phyloP scores from a whole-genome alignment of 2,888 invertebrate species.

The Eupeodes latifasciatus region DNA sequence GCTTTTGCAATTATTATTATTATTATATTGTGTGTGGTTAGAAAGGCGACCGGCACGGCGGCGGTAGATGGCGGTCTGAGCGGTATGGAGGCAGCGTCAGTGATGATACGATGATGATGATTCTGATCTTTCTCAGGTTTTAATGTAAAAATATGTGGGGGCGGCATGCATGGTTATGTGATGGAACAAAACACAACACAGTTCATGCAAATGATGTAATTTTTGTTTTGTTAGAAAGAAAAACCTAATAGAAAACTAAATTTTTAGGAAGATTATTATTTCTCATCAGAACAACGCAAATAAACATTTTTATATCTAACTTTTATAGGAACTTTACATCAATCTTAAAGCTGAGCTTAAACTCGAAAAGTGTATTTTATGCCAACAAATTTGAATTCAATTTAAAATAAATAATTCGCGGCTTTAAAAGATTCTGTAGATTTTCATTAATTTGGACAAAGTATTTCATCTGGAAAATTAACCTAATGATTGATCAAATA shows the following conservation, averaged over 20 bases:
- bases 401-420: too few species aligned
- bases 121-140: conserved; percentile 46
- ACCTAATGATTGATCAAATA: too few species aligned
- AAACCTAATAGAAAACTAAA: background rate
- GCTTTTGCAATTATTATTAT: conserved; percentile 34
- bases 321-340: too few species aligned
- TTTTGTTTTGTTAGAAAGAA: background rate
- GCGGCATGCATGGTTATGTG: conserved; percentile 24
- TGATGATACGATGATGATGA: conserved; percentile 35
- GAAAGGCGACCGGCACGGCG: background rate
- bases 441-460: too few species aligned
- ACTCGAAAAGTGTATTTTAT: too few species aligned
- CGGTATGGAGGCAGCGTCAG: too few species aligned
- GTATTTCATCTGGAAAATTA: too few species aligned
- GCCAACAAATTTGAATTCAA: too few species aligned
- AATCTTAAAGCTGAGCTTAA: too few species aligned
- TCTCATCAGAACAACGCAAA: background rate
- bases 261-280: background rate
- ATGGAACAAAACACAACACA: background rate
- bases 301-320: too few species aligned
- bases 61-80: background rate
- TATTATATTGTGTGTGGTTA: conserved; percentile 34
- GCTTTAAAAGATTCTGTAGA: too few species aligned
- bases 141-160: conserved; percentile 3
- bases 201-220: conserved; percentile 31